Percentiles rank a stretch among this genome's conserved stretches.
Conservation (phyloP, 2,888 invertebrate species). For the Thereva nobilitata region DNA sequence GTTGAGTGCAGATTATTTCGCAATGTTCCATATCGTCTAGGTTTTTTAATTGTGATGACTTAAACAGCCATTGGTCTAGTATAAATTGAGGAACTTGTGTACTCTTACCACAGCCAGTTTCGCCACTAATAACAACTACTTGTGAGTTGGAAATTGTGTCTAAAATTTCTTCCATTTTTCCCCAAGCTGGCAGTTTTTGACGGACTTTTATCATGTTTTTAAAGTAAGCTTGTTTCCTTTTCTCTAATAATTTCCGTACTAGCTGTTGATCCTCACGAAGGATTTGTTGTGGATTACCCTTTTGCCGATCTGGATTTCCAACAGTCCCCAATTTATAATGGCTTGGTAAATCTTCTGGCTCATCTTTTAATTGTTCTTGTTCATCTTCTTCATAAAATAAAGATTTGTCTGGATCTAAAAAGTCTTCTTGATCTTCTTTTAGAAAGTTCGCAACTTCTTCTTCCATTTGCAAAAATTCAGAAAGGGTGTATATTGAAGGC, state of each 20-base stretch:
- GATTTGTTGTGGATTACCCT: conserved; percentile 62
- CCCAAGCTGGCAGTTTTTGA: conserved; percentile 73
- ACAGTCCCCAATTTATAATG: conserved; percentile 69
- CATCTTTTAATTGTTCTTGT: conserved; percentile 49
- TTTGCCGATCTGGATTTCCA: conserved; percentile 61
- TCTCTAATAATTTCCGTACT: conserved; percentile 65
- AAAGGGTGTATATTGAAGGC: conserved; percentile 73
- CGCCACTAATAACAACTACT: conserved; percentile 77
- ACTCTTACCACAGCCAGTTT: conserved; percentile 84
- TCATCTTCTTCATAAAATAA: conserved; percentile 66
- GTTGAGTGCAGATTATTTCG: conserved; percentile 91
- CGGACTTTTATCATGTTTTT: conserved; percentile 68
- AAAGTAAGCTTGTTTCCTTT: conserved; percentile 66
- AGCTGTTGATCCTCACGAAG: conserved; percentile 67
- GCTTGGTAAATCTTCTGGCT: conserved; percentile 59
- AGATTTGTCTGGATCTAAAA: conserved; percentile 62
- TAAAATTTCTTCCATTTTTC: conserved; percentile 70
- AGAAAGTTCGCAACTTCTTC: conserved; percentile 67
- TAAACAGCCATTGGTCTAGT: conserved; percentile 79
- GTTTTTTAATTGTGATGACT: conserved; percentile 57
- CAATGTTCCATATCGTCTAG: conserved; percentile 65
- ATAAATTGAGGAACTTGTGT: conserved; percentile 94
- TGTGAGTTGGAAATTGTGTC: conserved; percentile 65
- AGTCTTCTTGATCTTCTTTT: conserved; percentile 61
- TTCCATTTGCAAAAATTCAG: conserved; percentile 72